phyloP scores from a whole-genome alignment of 2,113 vertebrate genomes.

The Limnothrissa miodon region DNA sequence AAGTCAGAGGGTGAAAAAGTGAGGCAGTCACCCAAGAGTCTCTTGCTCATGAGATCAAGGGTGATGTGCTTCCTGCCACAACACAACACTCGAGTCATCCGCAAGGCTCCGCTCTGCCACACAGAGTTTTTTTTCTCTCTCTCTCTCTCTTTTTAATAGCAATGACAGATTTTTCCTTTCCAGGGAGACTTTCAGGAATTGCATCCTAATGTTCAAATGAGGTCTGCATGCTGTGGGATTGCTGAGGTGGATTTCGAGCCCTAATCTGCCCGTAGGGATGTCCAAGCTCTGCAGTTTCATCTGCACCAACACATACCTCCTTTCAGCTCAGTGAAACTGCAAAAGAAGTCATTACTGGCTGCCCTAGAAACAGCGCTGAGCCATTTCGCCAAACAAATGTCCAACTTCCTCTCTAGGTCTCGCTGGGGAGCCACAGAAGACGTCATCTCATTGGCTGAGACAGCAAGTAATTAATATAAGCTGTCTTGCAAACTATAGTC shows the following conservation, averaged over 20 bases:
- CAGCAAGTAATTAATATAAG: conserved; percentile 45
- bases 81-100: neutral
- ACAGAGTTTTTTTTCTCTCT: neutral
- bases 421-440: neutral
- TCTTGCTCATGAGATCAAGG: neutral
- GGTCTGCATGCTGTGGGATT: neutral
- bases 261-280: neutral
- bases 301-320: neutral
- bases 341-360: conserved; percentile 1
- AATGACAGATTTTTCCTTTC: neutral
- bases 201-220: conserved; percentile 3
- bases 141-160: no score
- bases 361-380: neutral
- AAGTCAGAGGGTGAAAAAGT: neutral
- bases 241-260: neutral
- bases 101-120: neutral
- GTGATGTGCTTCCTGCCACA: neutral
- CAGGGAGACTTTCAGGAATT: neutral
- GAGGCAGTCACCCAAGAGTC: neutral
- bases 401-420: neutral
- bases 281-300: conserved; percentile 1
- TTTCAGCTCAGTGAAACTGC: neutral
- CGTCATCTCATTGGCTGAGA: conserved; percentile 25
- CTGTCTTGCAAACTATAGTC: conserved; percentile 18
- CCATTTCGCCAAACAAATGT: neutral